Conservation (phyloP, 2,113 vertebrate genomes). For the Dasypus novemcinctus region DNA sequence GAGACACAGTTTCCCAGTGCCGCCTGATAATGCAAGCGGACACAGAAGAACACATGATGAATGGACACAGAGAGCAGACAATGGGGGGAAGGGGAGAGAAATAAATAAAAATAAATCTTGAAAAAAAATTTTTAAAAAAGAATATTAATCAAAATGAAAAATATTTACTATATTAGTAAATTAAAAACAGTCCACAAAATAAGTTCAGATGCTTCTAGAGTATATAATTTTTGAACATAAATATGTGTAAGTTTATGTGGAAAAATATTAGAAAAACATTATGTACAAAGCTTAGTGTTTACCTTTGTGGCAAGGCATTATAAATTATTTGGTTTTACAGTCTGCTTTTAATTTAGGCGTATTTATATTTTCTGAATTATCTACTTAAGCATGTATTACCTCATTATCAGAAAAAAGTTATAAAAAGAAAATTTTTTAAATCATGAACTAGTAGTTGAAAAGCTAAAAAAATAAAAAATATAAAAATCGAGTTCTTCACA, state of each 20-base stretch:
- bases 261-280: not conserved
- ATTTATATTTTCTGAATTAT: not conserved
- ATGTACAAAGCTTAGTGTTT: not conserved
- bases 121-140: too few relatives aligned
- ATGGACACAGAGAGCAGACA: too few relatives aligned
- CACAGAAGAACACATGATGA: too few relatives aligned
- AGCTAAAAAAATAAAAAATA: not conserved
- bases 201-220: too few relatives aligned
- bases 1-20: too few relatives aligned
- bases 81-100: too few relatives aligned
- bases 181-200: not conserved
- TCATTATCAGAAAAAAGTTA: not conserved
- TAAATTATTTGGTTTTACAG: not conserved
- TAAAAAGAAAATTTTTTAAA: not conserved
- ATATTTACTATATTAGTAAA: not conserved
- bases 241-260: not conserved
- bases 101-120: too few relatives aligned
- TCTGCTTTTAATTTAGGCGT: not conserved
- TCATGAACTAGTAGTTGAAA: not conserved
- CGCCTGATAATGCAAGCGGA: too few relatives aligned
- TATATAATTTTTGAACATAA: not conserved
- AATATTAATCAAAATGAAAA: not conserved
- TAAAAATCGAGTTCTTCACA: not conserved
- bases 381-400: not conserved
- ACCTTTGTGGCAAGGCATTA: not conserved